Conservation (phyloP, 2,888 invertebrate species). For the Drosophila yooni region DNA sequence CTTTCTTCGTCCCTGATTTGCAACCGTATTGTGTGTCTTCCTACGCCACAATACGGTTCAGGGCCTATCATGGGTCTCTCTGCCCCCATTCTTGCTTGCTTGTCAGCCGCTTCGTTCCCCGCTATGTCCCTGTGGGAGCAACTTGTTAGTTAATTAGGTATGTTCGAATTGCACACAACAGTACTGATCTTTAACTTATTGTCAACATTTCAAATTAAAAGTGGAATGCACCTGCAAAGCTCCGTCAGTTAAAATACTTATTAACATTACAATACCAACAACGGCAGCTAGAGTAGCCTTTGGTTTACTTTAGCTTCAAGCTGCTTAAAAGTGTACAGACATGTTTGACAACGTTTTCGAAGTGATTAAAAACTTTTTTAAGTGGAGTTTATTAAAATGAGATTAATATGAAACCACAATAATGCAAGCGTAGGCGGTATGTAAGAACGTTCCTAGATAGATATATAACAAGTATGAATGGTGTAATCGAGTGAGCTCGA, state of each 20-base stretch:
- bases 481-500: not conserved
- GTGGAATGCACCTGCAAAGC: conserved; percentile 7
- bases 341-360: conserved; percentile 71
- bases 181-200: not conserved
- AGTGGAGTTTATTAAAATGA: conserved; percentile 76
- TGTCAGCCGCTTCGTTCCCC: too few species aligned
- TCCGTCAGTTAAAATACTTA: conserved; percentile 11
- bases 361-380: conserved; percentile 80
- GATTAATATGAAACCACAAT: conserved; percentile 58
- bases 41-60: too few species aligned
- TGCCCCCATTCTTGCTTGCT: too few species aligned
- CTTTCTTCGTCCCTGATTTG: too few species aligned
- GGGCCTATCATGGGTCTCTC: too few species aligned
- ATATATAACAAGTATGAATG: not conserved
- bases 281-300: conserved; percentile 11
- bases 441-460: not conserved
- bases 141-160: not conserved
- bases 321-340: conserved; percentile 47
- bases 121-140: too few species aligned
- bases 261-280: conserved; percentile 20
- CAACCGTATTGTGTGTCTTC: too few species aligned
- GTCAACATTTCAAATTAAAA: not conserved
- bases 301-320: conserved; percentile 27
- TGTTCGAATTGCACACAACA: not conserved
- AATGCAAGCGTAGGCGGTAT: not conserved